Conservation (phyloP, 2,113 vertebrate species). For the Riparia riparia region DNA sequence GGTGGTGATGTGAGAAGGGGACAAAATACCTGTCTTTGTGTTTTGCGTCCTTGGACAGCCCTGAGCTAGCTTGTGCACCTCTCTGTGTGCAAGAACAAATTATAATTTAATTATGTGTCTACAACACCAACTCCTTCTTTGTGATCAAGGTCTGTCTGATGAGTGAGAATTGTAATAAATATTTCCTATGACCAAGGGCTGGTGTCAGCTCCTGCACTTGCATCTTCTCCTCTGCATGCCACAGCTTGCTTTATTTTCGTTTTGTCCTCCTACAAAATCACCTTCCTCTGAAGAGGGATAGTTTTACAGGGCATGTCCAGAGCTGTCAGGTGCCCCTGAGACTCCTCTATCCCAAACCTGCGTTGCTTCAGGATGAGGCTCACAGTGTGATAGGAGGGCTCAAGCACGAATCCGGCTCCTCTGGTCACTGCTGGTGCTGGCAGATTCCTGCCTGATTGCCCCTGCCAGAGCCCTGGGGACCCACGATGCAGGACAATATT, state of each 20-base stretch:
- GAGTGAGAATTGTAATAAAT: neutral
- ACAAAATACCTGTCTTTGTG: neutral
- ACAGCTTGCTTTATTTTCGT: neutral
- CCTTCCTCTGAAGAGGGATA: neutral
- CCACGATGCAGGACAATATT: rapidly evolving
- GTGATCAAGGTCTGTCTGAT: neutral
- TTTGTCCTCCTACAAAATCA: neutral
- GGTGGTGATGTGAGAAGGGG: neutral
- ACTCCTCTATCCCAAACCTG: neutral
- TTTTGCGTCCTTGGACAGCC: neutral
- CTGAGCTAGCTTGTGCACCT: neutral
- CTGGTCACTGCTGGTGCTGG: neutral
- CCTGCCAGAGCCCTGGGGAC: neutral
- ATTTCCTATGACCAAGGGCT: neutral
- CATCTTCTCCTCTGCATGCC: neutral
- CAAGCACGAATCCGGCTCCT: rapidly evolving
- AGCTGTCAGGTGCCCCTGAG: neutral
- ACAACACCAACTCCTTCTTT: neutral
- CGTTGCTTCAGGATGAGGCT: neutral
- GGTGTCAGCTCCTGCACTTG: neutral
- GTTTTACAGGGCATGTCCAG: neutral
- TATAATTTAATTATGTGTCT: neutral
- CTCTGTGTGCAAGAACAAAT: neutral
- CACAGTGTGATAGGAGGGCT: neutral
- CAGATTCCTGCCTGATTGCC: neutral